Conservation (phyloP, 2,113 vertebrate species). For the Hucho hucho region DNA sequence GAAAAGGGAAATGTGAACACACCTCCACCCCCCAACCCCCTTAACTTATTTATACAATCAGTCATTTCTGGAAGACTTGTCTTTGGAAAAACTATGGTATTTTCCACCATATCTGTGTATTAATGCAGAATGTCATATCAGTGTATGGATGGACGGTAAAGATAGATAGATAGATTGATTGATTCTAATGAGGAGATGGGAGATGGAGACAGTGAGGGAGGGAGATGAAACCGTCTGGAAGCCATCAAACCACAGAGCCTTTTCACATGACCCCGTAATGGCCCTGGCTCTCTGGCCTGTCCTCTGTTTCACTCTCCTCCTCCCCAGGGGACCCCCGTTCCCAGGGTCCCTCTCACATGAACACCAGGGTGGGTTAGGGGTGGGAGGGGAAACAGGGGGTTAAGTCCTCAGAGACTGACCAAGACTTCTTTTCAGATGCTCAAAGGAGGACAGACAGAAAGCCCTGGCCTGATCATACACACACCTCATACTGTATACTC, state of each 20-base stretch:
- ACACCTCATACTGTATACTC: background rate
- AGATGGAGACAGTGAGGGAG: conserved; percentile 26
- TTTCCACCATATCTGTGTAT: background rate
- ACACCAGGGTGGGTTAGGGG: background rate
- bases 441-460: background rate
- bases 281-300: conserved; percentile 35
- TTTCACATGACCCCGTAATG: conserved; percentile 72
- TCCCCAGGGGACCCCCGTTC: conserved; percentile 50
- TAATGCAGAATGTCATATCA: background rate
- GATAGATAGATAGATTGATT: too few species aligned
- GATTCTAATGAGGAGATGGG: background rate
- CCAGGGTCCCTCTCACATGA: conserved; percentile 67
- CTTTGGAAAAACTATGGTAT: background rate
- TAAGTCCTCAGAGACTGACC: conserved; percentile 20
- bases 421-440: conserved; percentile 2
- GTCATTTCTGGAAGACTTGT: background rate
- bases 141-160: background rate
- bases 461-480: background rate
- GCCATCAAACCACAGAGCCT: conserved; percentile 48
- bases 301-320: conserved; percentile 23
- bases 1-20: conserved; percentile 21
- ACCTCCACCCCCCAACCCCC: background rate
- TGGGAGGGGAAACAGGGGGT: background rate
- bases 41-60: background rate
- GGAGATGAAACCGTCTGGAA: conserved; percentile 68